Percentiles rank a stretch among this genome's conserved stretches.
Conservation (phyloP, 2,797 vertebrate species). For the Oophaga sylvatica region DNA sequence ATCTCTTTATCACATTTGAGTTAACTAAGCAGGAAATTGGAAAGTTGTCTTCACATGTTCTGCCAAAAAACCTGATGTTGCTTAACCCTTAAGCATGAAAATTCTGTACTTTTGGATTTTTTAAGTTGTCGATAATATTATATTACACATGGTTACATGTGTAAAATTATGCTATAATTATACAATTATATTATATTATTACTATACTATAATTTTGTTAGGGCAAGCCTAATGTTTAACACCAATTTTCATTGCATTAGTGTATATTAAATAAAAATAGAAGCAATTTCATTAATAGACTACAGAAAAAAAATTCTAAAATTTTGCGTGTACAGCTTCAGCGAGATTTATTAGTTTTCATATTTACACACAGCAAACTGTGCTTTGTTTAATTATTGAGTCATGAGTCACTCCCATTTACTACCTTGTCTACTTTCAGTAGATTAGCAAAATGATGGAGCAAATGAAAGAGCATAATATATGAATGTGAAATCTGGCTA, state of each 20-base stretch:
- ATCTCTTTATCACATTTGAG: conserved; percentile 53
- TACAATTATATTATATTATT: neutral
- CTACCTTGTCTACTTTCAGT: no score
- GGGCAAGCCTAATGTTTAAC: neutral
- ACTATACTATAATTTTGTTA: neutral
- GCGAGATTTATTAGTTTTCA: no score
- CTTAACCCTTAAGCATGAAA: neutral
- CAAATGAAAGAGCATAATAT: no score
- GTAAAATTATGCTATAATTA: neutral
- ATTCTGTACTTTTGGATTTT: neutral
- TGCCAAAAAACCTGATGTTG: conserved; percentile 45
- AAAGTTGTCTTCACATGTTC: conserved; percentile 54
- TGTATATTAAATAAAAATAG: neutral
- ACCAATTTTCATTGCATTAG: neutral
- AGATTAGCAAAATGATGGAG: no score
- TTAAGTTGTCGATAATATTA: neutral
- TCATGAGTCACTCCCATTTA: no score
- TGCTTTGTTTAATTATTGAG: no score
- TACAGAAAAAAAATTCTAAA: no score
- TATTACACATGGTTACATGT: neutral
- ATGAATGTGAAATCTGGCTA: no score
- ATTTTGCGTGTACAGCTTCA: no score
- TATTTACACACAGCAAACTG: no score
- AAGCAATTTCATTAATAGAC: neutral
- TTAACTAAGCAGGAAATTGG: conserved; percentile 59